Percentiles rank a stretch among this genome's conserved stretches.
Evolutionary conservation across 64 coral and sea anemone species (phyloP).

Genomic region (Cladopsammia gracilis): DNA sequence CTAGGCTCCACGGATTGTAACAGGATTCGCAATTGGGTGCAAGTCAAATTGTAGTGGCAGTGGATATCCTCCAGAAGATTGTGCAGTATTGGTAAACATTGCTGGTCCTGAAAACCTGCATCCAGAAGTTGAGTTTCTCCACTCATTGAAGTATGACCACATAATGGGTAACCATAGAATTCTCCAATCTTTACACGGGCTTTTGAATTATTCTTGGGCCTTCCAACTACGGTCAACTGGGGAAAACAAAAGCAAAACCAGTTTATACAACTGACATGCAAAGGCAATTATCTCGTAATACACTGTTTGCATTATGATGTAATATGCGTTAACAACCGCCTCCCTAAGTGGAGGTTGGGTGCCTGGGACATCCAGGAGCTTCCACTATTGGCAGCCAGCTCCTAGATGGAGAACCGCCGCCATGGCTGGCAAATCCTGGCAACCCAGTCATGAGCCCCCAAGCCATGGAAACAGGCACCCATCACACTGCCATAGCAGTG

Average conservation of each 20-base stretch:
- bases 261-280: not conserved
- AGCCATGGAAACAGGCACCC: too few species aligned
- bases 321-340: too few species aligned
- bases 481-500: too few species aligned
- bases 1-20: conserved; percentile 55
- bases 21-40: conserved; percentile 68
- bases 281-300: not conserved
- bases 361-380: too few species aligned
- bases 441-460: too few species aligned
- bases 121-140: conserved; percentile 1
- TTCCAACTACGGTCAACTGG: conserved; percentile 87
- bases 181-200: conserved; percentile 92
- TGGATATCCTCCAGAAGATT: conserved; percentile 88
- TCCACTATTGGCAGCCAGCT: too few species aligned
- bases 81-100: conserved; percentile 68
- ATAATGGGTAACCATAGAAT: conserved; percentile 90
- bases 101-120: conserved; percentile 15
- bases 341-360: too few species aligned
- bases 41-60: conserved; percentile 94
- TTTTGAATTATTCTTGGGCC: conserved; percentile 87
- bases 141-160: conserved; percentile 43
- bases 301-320: too few species aligned
- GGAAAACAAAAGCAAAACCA: not conserved
- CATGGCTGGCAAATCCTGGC: too few species aligned
- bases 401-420: too few species aligned